Evolutionary conservation across 30 jellyfish, hydroid and myxozoan species (phyloP).

Genomic region (Chironex yamaguchii): DNA sequence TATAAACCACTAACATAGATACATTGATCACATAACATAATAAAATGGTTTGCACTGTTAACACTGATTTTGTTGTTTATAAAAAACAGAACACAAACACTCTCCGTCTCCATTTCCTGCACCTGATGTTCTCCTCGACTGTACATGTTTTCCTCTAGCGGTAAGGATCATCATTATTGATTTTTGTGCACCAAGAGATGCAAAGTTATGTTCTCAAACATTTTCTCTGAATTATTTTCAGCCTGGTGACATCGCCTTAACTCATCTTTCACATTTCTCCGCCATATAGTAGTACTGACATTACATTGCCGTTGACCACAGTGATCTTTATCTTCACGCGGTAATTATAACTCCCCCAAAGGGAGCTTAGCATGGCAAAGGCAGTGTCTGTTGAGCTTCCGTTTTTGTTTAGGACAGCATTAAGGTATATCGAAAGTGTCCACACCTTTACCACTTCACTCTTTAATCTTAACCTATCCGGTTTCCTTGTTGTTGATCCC

Average conservation of each 20-base stretch:
- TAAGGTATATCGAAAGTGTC: background rate
- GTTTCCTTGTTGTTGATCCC: background rate
- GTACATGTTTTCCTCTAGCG: background rate
- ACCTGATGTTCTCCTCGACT: background rate
- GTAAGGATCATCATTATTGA: background rate
- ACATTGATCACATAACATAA: too few relatives aligned
- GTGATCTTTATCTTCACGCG: background rate
- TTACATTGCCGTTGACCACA: background rate
- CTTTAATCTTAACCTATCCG: background rate
- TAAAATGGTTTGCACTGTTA: too few relatives aligned
- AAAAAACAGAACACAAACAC: too few relatives aligned
- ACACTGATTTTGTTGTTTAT: too few relatives aligned
- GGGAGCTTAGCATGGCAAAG: background rate
- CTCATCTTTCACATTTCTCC: background rate
- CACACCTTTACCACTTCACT: background rate
- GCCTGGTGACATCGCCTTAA: too few relatives aligned
- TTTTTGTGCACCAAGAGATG: background rate
- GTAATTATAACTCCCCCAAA: background rate
- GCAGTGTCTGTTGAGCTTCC: background rate
- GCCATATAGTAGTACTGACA: background rate
- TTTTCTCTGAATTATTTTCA: background rate
- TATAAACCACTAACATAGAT: too few relatives aligned
- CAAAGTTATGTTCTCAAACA: background rate
- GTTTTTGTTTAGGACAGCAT: background rate
- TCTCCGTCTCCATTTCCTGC: background rate